A percentile compares a stretch with the other conserved stretches of the same genome.
phyloP scores from a whole-genome alignment of 2,797 vertebrate species.

The Loriculus beryllinus region DNA sequence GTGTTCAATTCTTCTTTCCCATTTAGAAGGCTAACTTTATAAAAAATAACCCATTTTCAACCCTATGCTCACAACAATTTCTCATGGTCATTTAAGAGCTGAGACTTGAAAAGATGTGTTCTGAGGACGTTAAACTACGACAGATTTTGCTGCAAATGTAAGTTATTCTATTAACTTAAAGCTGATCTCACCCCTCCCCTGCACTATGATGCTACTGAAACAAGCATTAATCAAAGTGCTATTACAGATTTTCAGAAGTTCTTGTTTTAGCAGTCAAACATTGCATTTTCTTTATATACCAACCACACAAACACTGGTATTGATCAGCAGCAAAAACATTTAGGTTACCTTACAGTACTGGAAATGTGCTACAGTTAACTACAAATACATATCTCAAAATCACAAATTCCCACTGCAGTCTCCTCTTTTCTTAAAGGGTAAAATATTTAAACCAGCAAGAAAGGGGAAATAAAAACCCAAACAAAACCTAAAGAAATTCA shows the following conservation, averaged over 20 bases:
- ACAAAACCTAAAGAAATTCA: slow-evolving; percentile 47
- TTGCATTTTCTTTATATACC: not conserved
- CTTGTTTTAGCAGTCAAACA: not conserved
- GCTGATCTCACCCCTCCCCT: not conserved
- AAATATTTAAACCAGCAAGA: slow-evolving; percentile 34
- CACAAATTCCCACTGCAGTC: not conserved
- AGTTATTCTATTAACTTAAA: not conserved
- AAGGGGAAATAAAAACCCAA: not conserved
- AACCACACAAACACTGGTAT: not conserved
- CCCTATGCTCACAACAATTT: not conserved
- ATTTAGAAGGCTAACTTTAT: not conserved
- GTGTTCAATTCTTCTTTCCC: not conserved
- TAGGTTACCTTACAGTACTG: not conserved
- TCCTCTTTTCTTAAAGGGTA: not conserved
- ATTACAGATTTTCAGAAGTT: not conserved
- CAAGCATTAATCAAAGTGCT: not conserved
- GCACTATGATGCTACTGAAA: not conserved
- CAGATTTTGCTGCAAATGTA: not conserved
- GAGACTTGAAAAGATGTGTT: not conserved
- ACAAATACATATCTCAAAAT: not conserved
- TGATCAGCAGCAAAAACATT: not conserved
- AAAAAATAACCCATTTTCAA: not conserved
- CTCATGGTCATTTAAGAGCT: not conserved
- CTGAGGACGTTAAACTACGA: not conserved
- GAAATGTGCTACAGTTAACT: not conserved